Evolutionary conservation across 2,888 invertebrate species (phyloP).

Genomic region (Eupithecia exiguata): DNA sequence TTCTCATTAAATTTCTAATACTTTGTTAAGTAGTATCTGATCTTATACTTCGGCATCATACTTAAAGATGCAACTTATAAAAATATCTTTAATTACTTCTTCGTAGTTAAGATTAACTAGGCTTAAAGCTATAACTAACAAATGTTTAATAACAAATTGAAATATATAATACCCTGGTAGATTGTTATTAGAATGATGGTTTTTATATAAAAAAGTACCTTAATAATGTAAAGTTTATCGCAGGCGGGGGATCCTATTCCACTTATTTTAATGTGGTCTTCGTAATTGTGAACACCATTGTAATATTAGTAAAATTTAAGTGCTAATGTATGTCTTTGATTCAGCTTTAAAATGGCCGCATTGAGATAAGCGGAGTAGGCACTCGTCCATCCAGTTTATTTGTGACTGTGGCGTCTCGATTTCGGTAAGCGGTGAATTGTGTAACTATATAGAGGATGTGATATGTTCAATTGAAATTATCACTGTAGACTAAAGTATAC

Average conservation of each 20-base stretch:
- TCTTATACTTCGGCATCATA: conserved; percentile 51
- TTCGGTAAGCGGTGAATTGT: conserved; percentile 50
- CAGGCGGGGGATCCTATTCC: conserved; percentile 62
- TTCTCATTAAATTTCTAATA: conserved; percentile 64
- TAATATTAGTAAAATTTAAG: conserved; percentile 33
- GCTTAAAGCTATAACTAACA: conserved; percentile 78
- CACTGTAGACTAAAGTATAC: not conserved
- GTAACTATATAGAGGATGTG: not conserved
- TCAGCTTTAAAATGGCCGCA: conserved; percentile 66
- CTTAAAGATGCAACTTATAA: conserved; percentile 52
- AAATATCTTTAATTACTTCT: conserved; percentile 75
- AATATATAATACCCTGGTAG: conserved; percentile 79
- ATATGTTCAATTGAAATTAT: not conserved
- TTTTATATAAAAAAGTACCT: conserved; percentile 72
- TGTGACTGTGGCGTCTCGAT: conserved; percentile 73
- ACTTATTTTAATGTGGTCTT: conserved; percentile 58
- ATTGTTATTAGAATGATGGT: conserved; percentile 83
- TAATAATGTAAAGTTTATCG: conserved; percentile 56
- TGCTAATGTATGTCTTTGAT: conserved; percentile 43
- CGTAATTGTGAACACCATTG: conserved; percentile 62
- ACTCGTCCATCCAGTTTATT: conserved; percentile 67
- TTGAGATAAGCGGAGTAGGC: conserved; percentile 59
- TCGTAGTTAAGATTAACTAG: conserved; percentile 73
- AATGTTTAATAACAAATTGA: conserved; percentile 77
- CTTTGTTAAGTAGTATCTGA: conserved; percentile 62